Base-by-base conservation (phyloP, 37 sponge, comb jelly and placozoan species). In the Spongia lamella region DNA sequence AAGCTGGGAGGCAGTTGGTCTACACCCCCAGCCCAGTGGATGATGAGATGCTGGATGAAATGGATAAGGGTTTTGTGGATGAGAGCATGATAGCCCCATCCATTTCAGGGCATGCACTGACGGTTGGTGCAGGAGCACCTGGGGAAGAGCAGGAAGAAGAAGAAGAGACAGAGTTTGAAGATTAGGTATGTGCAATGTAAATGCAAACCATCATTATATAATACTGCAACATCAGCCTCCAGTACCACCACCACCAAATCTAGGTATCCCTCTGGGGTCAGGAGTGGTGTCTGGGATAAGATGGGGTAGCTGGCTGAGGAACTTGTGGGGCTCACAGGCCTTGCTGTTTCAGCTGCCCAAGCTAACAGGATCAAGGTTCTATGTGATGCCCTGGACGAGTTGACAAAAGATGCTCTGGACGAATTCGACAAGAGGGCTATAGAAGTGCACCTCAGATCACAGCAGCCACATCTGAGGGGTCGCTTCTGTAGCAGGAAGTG, bases 61-160 rank as follows among this genome's bases (percentile, higher is more conserved):
- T 60, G 37, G 80, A 80, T 31, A 71, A 80, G 29, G 79, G 79
- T 3, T 77, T 77, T 34, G 68, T 34, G 56, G 79, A 57, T 27
- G 3, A 1, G 7, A 43, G 47, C 9, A 9, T 9, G 9, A 9
- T 13, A 43, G 9, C 47, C 9, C 9, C 9, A 43, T 9, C 47
- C 47, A 13, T 43, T 43, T 43, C 5, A 13, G 47, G 5, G 47
- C 47, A 43, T 13, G 47, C 47, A 13, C 14, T 32, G 20, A 25
- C 9, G 20, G 14, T 11, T 30, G 6, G 14, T 32, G 35, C 33
- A 4, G 7, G 21, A 22, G 47, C 47, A 13, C 9, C 9, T 43
- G 47, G 9, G 47, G 15, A 7, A 14, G 67, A 66, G 14, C 13
- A 11, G 20, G 67, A 66, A 6, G 37, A 34, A 14, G 38, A 66